Percentiles rank a stretch among this genome's conserved stretches.
Conservation (phyloP, 2,113 vertebrate species). For the Desmodus rotundus region DNA sequence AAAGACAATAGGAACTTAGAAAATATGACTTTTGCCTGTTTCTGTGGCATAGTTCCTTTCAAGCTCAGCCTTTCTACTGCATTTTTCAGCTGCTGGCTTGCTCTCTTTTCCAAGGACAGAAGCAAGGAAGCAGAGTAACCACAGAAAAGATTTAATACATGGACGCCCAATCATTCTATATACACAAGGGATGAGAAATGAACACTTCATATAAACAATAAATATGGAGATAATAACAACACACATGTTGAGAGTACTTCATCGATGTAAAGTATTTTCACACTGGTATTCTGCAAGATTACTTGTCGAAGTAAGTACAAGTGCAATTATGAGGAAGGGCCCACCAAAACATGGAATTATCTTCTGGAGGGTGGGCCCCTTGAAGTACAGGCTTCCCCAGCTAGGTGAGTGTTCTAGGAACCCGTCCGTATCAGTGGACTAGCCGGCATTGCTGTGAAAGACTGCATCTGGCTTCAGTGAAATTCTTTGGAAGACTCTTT, state of each 20-base stretch:
- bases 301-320: neutral
- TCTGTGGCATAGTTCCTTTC: neutral
- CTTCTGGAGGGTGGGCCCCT: no score
- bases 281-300: neutral
- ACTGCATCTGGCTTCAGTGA: no score
- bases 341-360: no score
- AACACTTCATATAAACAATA: neutral
- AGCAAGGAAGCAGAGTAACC: neutral
- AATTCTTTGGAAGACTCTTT: no score
- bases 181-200: neutral
- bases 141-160: neutral
- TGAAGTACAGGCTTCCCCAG: no score
- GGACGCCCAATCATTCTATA: neutral
- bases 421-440: no score
- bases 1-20: neutral
- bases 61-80: neutral
- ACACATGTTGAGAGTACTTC: neutral
- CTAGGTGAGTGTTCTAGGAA: no score
- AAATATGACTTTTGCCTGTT: neutral
- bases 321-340: neutral
- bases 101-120: neutral
- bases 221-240: neutral
- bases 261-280: neutral
- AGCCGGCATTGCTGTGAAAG: no score
- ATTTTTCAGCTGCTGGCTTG: neutral